Evolutionary conservation across 23 tunicate species (phyloP), one percentile per base, ranked within the genome.

Genomic region (Clavelina lepadiformis): DNA sequence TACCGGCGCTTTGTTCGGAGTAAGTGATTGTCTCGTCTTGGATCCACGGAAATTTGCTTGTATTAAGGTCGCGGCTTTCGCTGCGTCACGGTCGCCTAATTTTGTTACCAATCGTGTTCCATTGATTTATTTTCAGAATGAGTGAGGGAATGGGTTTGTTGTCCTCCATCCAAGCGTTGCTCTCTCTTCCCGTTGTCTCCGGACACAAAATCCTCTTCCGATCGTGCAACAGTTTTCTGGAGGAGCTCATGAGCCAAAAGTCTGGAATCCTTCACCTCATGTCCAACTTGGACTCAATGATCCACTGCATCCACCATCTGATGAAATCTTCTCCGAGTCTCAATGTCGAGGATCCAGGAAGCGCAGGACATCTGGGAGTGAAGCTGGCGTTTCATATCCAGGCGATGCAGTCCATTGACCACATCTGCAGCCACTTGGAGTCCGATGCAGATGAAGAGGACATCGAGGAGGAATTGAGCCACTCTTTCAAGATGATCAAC

Each of bases 121-220:
- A 41, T 41, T 41, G 49, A 13, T 51, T 51, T 38, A 8, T 56
- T 31, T 86, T 65, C 44, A 71, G 95, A 31, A 67, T 86, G 85
- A 37, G 65, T 75, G 85, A 86, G 59, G 72, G 30, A 33, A 32
- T 56, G 15, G 58, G 67, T 29, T 31, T 89, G n/a, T 63, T 89
- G 29, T 47, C 80, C 5, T 82, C 97, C 6, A 36, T 89, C 5
- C 97, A 76, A 46, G 81, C 71, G 3, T 61, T 89, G 2, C 38
- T 78, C 46, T 56, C 82, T 56, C 46, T 82, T 1, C 97, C 97
- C 4, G 35, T 69, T 38, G 80, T 89, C 1, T 89, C 97, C n/a
- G 82, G 85, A 57, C 55, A 67, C 28, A 38, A 51, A 30, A 27
- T 11, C 19, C 20, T 89, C 11, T 89, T 72, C 35, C 65, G 65